These are phyloP conservation scores for Brachypteracias leptosomus DNA, from an alignment of 2,113 vertebrate species.

Conservation along the genomic window DNA sequence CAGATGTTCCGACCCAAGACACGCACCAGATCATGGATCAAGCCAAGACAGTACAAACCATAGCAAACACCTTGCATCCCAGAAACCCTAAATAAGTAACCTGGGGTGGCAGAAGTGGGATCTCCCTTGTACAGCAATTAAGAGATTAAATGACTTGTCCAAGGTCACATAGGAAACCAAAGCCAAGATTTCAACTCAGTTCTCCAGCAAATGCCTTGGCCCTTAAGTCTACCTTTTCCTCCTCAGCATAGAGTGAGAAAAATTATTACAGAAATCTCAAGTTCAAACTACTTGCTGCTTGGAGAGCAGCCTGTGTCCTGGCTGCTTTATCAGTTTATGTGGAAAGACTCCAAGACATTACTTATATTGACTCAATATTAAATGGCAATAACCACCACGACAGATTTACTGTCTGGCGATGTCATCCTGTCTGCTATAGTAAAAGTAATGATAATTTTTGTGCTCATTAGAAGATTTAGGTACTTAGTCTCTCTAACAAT, in stretches of 20 bases:
- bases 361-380: constrained; percentile 66
- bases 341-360: constrained; percentile 65
- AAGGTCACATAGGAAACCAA: neutral
- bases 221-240: neutral
- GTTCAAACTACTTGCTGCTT: constrained; percentile 38
- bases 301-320: constrained; percentile 54
- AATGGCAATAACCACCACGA: constrained; percentile 56
- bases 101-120: neutral
- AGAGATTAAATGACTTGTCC: neutral
- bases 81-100: neutral
- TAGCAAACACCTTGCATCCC: neutral
- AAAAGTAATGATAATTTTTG: constrained; percentile 10
- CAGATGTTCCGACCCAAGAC: neutral
- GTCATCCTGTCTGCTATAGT: constrained; percentile 3
- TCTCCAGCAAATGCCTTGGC: neutral
- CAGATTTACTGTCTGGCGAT: constrained; percentile 49
- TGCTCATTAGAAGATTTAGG: constrained; percentile 32
- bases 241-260: neutral
- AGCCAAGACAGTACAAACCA: neutral
- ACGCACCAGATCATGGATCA: neutral
- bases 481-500: neutral
- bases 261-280: constrained; percentile 50
- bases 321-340: constrained; percentile 48
- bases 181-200: neutral
- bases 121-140: neutral